Base-by-base conservation (phyloP, 2,113 vertebrate genomes). In the Cyanoramphus novaezelandiae region DNA sequence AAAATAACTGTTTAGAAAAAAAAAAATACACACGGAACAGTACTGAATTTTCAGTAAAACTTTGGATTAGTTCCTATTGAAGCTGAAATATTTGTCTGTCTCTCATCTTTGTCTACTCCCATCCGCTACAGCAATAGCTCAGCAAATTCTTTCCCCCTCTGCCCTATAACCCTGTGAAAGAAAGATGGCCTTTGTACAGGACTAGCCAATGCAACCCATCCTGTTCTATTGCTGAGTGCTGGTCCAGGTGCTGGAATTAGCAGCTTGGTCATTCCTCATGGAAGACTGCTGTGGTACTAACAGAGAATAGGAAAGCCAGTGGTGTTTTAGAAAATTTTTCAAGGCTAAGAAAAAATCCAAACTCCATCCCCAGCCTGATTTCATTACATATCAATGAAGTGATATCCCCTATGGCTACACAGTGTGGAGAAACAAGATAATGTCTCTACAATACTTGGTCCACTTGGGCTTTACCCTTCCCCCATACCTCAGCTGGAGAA, bases 131-230 rank as follows among this genome's bases (percentile, higher is more conserved):
- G 52, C 74, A 82, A 91, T 5, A 95, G 86, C 81, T 97, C 95
- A 96, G 94, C 96, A 96, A 93, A 96, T 97, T 97, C 92, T 88
- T 97, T 94, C 77, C 39, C 83, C 57, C 83, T 86, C 69, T 96
- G 86, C 88, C 89, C 88, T 93, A 71, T 71, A 96, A 91, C 86
- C 91, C 83, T 64, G 39, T 75, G 65, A 95, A 82, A 95, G 65
- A 95, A 82, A 95, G 83, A 95, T 88, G 57, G 72, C 64, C 81
- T 93, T 89, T 97, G 83, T 95, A 63, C 8, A 24, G 91, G 43
- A 84, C 89, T 55, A 81, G 29, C 47, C 35, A 92, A 63, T 44
- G 77, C 83, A 91, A 77, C 35, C 17, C 69, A 86, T 68, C 69
- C 62, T 3, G 0, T 63, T 93, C 46, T 69, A 60, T 60, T 59